phyloP scores from a whole-genome alignment of 2,797 vertebrate genomes.

The Smutsia gigantea region DNA sequence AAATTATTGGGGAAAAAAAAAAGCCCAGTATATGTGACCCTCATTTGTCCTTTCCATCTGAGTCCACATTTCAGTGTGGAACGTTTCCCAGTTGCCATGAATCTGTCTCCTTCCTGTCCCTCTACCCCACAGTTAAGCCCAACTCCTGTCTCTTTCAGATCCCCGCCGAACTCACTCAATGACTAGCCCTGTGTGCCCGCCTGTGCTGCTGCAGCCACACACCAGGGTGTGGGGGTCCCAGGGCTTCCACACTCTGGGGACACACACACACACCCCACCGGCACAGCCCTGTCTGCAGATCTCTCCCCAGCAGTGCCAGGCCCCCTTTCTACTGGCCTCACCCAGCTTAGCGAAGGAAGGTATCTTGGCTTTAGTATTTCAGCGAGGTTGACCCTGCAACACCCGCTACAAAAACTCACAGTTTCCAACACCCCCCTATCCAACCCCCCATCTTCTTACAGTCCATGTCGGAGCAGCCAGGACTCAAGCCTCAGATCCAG shows the following conservation, averaged over 20 bases:
- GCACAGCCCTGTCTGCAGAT: not conserved
- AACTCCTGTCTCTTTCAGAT: not conserved
- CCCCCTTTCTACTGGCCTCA: not conserved
- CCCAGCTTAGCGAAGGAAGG: not conserved
- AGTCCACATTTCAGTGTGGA: not conserved
- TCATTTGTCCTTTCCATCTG: not conserved
- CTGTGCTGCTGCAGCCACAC: not conserved
- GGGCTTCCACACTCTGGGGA: not conserved
- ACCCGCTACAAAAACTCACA: not conserved
- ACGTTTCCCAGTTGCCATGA: not conserved
- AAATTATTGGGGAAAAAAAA: not conserved
- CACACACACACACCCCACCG: too few species aligned
- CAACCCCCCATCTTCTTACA: not conserved
- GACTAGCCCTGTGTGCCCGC: not conserved
- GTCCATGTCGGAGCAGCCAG: not conserved
- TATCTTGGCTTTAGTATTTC: not conserved
- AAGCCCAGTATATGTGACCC: not conserved
- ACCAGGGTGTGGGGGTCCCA: not conserved
- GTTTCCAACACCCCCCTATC: not conserved
- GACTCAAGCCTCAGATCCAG: slow-evolving; percentile 32
- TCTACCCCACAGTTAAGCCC: not conserved
- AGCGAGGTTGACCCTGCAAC: not conserved
- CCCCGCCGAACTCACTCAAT: not conserved
- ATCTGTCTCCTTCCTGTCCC: not conserved
- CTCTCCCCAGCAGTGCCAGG: not conserved